Conservation (phyloP, 2,888 invertebrate genomes). For the Zootermopsis nevadensis region DNA sequence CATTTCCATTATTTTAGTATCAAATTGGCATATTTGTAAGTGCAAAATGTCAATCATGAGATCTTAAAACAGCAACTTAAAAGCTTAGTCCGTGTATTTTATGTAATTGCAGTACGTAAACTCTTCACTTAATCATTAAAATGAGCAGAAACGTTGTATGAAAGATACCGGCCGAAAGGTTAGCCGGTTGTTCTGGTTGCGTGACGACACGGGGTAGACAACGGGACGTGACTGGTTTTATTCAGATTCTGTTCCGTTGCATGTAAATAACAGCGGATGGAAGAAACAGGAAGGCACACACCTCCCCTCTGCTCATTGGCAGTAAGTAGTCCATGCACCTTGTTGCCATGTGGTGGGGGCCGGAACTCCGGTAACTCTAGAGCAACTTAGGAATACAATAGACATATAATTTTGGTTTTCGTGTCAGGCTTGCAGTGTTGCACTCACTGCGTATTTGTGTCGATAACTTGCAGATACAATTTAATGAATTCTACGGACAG, state of each 20-base stretch:
- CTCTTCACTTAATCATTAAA: too few relatives aligned
- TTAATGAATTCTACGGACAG: too few relatives aligned
- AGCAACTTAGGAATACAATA: conserved; percentile 8
- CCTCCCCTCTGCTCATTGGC: neutral
- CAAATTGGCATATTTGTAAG: too few relatives aligned
- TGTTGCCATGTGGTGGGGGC: neutral
- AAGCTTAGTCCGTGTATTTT: too few relatives aligned
- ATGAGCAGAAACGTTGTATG: too few relatives aligned
- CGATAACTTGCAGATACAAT: too few relatives aligned
- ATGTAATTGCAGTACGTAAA: too few relatives aligned
- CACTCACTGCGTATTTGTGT: too few relatives aligned
- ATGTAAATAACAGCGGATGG: conserved; percentile 36
- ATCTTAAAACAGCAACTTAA: too few relatives aligned
- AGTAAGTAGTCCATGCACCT: conserved; percentile 33
- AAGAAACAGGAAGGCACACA: conserved; percentile 20
- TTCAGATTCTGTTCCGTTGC: conserved; percentile 31
- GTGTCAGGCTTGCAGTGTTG: too few relatives aligned
- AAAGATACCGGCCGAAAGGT: neutral
- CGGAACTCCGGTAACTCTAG: conserved; percentile 22
- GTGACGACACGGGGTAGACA: conserved; percentile 28
- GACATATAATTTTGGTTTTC: neutral
- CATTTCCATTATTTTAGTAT: too few relatives aligned
- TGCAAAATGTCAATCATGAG: too few relatives aligned
- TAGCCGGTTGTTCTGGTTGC: neutral
- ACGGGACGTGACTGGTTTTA: conserved; percentile 37